Conservation (phyloP, 2,113 vertebrate genomes). For the Stigmatopora nigra region DNA sequence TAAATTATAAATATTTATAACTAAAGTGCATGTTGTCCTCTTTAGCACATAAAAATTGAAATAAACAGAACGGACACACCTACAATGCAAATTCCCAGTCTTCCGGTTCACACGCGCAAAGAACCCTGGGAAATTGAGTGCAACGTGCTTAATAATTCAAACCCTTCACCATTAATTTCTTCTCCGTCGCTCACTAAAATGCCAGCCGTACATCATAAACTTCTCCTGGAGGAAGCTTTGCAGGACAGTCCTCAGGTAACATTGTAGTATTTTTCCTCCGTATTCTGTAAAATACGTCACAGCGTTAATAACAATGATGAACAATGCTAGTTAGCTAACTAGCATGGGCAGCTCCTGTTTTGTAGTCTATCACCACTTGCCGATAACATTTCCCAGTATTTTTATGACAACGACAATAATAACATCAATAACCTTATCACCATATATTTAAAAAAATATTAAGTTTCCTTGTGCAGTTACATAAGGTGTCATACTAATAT, state of each 20-base stretch:
- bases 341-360: conserved; percentile 11
- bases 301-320: background rate
- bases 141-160: conserved; percentile 52
- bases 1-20: background rate
- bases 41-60: background rate
- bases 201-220: conserved; percentile 91
- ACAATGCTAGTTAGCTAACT: conserved; percentile 9
- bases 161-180: conserved; percentile 25
- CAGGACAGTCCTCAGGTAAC: conserved; percentile 96
- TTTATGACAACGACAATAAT: conserved; percentile 8
- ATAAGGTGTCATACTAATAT: background rate
- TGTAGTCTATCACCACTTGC: conserved; percentile 28
- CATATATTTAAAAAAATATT: no score
- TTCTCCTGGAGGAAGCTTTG: conserved; percentile 89
- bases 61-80: conserved; percentile 27
- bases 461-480: background rate
- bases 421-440: background rate
- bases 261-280: background rate
- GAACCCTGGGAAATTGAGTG: conserved; percentile 66
- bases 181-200: conserved; percentile 71
- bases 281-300: background rate
- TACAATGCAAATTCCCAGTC: conserved; percentile 27
- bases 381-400: conserved; percentile 50
- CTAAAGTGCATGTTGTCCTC: background rate
- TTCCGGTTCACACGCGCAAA: conserved; percentile 15